A percentile compares a stretch with the other conserved stretches of the same genome.
These are phyloP conservation scores for Lutjanus argentimaculatus DNA, from an alignment of 2,797 vertebrate species.

Conservation along the genomic window DNA sequence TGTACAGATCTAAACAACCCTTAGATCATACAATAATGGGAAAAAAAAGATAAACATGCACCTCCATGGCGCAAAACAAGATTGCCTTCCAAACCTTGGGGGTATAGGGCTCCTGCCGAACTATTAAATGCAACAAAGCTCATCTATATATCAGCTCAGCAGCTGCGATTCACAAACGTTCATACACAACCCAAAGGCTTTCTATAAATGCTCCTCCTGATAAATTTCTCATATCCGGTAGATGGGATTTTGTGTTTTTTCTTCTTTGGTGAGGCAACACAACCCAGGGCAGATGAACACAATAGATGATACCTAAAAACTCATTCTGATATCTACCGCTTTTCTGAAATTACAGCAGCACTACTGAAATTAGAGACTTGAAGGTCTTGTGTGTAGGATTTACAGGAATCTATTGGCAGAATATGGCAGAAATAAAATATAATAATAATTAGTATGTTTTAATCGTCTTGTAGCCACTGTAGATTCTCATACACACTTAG, in stretches of 20 bases:
- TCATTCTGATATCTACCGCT: not conserved
- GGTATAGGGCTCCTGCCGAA: conserved; percentile 47
- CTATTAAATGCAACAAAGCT: conserved; percentile 69
- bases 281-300: conserved; percentile 32
- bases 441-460: no score
- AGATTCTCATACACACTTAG: no score
- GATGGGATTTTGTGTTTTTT: conserved; percentile 41
- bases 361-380: no score
- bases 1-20: conserved; percentile 66
- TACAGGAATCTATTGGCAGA: no score
- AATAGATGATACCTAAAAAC: conserved; percentile 14
- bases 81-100: conserved; percentile 64
- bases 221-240: conserved; percentile 47
- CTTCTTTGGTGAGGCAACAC: conserved; percentile 15
- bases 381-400: no score
- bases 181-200: conserved; percentile 67
- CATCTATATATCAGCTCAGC: conserved; percentile 67
- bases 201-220: conserved; percentile 59
- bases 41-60: conserved; percentile 61
- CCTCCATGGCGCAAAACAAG: conserved; percentile 49
- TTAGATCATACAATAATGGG: conserved; percentile 60
- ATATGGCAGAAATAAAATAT: no score
- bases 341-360: conserved; percentile 12
- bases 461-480: no score
- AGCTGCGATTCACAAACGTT: conserved; percentile 51